Base-by-base conservation (phyloP, 2,113 vertebrate genomes). In the Phyllostomus hastatus region DNA sequence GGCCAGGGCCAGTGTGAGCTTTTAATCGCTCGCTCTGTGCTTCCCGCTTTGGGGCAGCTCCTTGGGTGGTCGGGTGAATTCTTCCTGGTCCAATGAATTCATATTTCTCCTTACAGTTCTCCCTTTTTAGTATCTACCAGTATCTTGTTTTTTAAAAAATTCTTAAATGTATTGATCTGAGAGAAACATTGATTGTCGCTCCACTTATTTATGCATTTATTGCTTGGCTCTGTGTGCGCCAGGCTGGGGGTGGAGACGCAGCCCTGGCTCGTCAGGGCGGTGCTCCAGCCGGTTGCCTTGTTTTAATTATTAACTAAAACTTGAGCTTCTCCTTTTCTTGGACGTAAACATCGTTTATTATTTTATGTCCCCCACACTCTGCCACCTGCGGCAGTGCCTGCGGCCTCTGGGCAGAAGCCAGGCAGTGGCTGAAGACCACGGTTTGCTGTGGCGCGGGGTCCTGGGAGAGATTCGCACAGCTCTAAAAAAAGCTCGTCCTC, bases 271-370 rank as follows among this genome's bases (percentile, higher is more conserved):
- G 4, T 35, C 16, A n/a, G n/a, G 16, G 4, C 8, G 33, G 19
- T 9, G 17, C 66, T 35, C 33, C 33, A 69, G 3, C 66, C 66
- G 20, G 33, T 12, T 69, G 66, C 33, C 48, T 96, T 57, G 10
- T 84, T 96, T 81, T 86, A 92, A 64, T 43, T 0, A 17, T 90
- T 83, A 88, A 86, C 31, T 94, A 59, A 79, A 92, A 93, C 26
- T 61, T 79, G 12, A 90, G 15, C 35, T 81, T 80, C 50, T 85
- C 22, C 46, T 96, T 76, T 95, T 73, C 17, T 76, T 20, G 95
- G 7, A 76, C 57, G 80, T 57, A 57, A 46, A n/a, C 4, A 59
- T 69, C 52, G 76, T 92, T 92, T n/a, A 17, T 67, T 33, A 17
- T 67, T 67, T 67, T 67, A n/a, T 67, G n/a, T 33, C 12, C 16